Evolutionary conservation across 2,113 vertebrate species (phyloP).

Genomic region (Anarhynchus alexandrinus): DNA sequence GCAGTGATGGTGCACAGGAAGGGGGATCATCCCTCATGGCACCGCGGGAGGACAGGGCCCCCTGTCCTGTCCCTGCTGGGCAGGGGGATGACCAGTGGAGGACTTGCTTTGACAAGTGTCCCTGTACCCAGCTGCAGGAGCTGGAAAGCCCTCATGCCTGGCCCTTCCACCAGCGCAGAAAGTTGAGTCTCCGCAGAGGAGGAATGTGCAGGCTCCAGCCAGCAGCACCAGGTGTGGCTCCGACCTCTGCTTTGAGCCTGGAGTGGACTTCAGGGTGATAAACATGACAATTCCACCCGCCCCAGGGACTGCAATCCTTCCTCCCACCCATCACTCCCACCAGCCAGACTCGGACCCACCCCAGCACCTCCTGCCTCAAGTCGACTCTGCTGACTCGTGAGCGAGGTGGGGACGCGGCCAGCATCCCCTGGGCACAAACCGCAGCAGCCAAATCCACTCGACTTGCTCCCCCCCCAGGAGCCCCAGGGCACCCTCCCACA

Average conservation of each 20-base stretch:
- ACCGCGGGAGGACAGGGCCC: background rate
- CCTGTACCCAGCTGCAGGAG: background rate
- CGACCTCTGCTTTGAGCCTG: background rate
- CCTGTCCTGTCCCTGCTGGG: fast-evolving
- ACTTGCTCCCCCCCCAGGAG: no score
- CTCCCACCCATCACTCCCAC: background rate
- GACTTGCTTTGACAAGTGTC: background rate
- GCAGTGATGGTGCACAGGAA: background rate
- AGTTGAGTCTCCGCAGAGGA: background rate
- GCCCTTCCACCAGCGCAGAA: background rate
- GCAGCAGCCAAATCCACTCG: background rate
- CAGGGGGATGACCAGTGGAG: background rate
- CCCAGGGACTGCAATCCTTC: background rate
- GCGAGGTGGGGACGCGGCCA: background rate
- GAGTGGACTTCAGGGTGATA: background rate
- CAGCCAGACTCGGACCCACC: background rate
- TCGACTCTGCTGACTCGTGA: fast-evolving
- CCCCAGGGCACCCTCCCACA: background rate
- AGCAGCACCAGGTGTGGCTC: background rate
- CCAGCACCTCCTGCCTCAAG: background rate
- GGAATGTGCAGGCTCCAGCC: background rate
- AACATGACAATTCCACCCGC: background rate
- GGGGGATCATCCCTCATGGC: fast-evolving
- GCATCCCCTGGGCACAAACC: background rate
- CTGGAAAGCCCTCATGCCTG: background rate